These are phyloP conservation scores for Marmota flaviventris DNA, from an alignment of 2,113 vertebrate genomes.

Conservation along the genomic window DNA sequence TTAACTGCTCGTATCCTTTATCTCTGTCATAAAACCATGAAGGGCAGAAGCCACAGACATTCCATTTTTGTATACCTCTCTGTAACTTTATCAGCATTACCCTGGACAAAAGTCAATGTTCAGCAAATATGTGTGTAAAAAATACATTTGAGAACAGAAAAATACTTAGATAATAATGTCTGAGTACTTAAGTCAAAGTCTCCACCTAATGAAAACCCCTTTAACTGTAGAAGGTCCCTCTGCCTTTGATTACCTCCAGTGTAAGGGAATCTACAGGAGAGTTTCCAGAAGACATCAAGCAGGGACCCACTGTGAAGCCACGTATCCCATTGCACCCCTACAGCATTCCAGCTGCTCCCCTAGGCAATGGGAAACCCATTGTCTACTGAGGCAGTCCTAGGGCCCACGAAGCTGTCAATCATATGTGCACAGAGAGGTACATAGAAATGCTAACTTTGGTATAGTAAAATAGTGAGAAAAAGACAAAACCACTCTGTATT, in stretches of 20 bases:
- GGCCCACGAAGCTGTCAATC: not conserved
- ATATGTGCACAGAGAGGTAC: no score
- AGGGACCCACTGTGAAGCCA: accelerated
- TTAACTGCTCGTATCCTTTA: accelerated
- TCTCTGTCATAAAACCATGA: accelerated
- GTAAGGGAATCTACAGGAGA: not conserved
- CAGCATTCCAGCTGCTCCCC: not conserved
- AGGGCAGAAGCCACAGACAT: accelerated
- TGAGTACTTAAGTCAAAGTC: not conserved
- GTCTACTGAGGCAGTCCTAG: not conserved
- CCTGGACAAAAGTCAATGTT: accelerated
- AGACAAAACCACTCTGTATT: not conserved
- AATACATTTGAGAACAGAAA: accelerated
- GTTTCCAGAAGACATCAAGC: accelerated
- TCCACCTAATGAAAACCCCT: not conserved
- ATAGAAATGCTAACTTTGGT: no score
- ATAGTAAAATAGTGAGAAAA: not conserved
- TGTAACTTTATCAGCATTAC: not conserved
- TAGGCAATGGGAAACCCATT: not conserved
- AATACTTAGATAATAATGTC: no score
- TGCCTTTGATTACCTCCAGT: not conserved
- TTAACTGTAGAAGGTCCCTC: accelerated
- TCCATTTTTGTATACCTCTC: not conserved
- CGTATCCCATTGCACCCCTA: no score
- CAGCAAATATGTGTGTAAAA: not conserved